A percentile compares a stretch with the other conserved stretches of the same genome.
Evolutionary conservation across 2,797 vertebrate genomes (phyloP).

Genomic region (Acestrorhynchus altus): DNA sequence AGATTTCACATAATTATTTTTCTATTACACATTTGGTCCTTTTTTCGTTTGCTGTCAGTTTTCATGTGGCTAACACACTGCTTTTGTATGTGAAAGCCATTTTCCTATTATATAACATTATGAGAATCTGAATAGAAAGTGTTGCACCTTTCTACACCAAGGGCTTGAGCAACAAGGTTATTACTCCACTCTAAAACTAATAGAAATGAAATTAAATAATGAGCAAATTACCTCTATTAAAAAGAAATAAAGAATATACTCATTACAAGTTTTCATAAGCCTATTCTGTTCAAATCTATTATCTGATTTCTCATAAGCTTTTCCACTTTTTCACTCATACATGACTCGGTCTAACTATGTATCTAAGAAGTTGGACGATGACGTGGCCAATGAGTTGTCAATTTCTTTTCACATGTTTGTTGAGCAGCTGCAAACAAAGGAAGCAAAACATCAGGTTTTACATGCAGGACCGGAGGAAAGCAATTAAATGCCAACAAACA

Average conservation of each 20-base stretch:
- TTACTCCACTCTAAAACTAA: not conserved
- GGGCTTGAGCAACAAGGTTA: not conserved
- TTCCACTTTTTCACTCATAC: too few species aligned
- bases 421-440: not conserved
- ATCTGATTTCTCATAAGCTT: not conserved
- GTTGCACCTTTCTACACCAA: not conserved
- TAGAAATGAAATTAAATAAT: not conserved
- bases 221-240: not conserved
- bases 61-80: not conserved
- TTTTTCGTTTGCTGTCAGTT: not conserved
- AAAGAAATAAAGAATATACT: not conserved
- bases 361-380: not conserved
- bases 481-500: not conserved
- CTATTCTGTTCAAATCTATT: not conserved
- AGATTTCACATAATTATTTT: slow-evolving; percentile 13
- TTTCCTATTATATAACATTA: not conserved
- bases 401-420: not conserved
- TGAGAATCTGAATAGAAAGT: not conserved
- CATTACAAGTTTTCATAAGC: not conserved
- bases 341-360: too few species aligned
- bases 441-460: not conserved
- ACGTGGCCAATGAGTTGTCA: not conserved
- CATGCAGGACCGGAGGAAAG: not conserved
- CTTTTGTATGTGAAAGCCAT: not conserved
- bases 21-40: not conserved